Conservation (phyloP, 2,888 invertebrate genomes). For the Lobophora halterata region DNA sequence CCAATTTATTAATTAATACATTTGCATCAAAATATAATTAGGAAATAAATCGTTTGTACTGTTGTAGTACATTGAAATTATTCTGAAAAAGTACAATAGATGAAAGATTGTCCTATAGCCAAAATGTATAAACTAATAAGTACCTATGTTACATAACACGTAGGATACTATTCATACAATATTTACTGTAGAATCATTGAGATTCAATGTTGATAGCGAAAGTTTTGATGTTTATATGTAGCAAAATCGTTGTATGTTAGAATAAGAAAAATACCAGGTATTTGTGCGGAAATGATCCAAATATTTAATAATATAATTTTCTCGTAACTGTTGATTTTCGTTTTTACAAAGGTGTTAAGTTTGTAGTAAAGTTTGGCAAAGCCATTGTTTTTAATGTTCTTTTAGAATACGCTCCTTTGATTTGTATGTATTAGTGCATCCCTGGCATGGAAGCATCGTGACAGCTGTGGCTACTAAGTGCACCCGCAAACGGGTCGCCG, state of each 20-base stretch:
- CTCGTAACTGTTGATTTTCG: slow-evolving; percentile 14
- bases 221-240: too few species aligned
- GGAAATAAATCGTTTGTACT: too few species aligned
- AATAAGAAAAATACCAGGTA: slow-evolving; percentile 22
- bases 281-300: slow-evolving; percentile 17
- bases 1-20: too few species aligned
- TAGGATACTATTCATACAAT: too few species aligned
- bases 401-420: slow-evolving; percentile 38
- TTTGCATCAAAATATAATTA: too few species aligned
- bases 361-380: slow-evolving; percentile 61
- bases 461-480: too few species aligned
- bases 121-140: slow-evolving; percentile 4
- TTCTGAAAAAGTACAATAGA: slow-evolving; percentile 13
- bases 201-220: slow-evolving; percentile 19
- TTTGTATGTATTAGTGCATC: slow-evolving; percentile 9
- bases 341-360: slow-evolving; percentile 31
- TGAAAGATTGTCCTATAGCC: slow-evolving; percentile 14
- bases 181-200: slow-evolving; percentile 20
- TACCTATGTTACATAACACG: not conserved
- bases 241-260: slow-evolving; percentile 20
- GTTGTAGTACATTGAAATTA: slow-evolving; percentile 9
- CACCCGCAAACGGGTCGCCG: too few species aligned
- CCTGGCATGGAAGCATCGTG: slow-evolving; percentile 10
- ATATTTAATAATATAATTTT: slow-evolving; percentile 11
- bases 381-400: slow-evolving; percentile 51